Base-by-base conservation (phyloP, 2,797 vertebrate species). In the Sphenodon punctatus region DNA sequence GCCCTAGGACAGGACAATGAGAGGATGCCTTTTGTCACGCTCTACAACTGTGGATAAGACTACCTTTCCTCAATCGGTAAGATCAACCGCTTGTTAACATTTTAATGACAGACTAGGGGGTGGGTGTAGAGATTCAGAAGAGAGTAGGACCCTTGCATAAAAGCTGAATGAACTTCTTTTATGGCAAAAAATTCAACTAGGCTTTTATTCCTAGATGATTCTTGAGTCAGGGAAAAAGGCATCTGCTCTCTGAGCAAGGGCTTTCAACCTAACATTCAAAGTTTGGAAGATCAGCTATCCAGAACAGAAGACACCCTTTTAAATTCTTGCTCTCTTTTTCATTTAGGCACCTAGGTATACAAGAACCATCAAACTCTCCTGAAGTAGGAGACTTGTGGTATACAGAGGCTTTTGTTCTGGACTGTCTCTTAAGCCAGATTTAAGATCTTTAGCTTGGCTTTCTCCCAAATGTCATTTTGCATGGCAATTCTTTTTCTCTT, bases 1-100 rank as follows among this genome's bases (percentile, higher is more conserved):
- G 43, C 67, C 64, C 84, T 82, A 75, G 85, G 63, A 65, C 73
- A 87, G 84, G 70, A 80, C 49, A 60, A 79, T 75, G 68, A 82
- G 67, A 38, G 79, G 46, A 46, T 80, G 64, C 45, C n/a, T 70
- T 85, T 61, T 16, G 27, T 46, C 84, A 56, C 63, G 23, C 81
- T 79, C 68, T 78, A 75, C 2, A 64, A 58, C 20, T 41, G 25
- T 0, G 2, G 30, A 81, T 56, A 25, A 75, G 73, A 39, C 56
- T 82, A 69, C 2, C 5, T 81, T n/a, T 55, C 4, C 10, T 42
- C 75, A 45, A 78, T 63, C 45, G 59, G 15, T 15, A 79, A 12
- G 23, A 38, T 25, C 34, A 75, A 77, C 27, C 41, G 36, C 9
- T 74, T 76, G 85, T 80, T 46, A 61, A 86, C 79, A 78, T 63